A percentile compares a stretch with the other conserved stretches of the same genome.
Conservation (phyloP, 2,797 vertebrate species). For the Dromococcyx pavoninus region DNA sequence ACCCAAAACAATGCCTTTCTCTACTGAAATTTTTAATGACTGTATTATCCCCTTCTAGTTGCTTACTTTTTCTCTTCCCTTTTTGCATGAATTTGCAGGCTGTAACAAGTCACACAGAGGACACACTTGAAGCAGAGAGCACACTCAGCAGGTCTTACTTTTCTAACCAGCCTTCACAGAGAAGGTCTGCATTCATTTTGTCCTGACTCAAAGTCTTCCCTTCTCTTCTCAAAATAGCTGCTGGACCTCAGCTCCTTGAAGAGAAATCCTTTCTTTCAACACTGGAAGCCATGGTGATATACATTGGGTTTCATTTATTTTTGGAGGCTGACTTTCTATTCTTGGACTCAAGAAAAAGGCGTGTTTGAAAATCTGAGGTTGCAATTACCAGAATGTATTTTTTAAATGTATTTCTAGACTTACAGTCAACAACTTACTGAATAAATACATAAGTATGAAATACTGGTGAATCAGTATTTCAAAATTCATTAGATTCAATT, state of each 20-base stretch:
- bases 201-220: background rate
- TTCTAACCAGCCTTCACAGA: background rate
- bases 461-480: background rate
- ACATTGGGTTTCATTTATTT: background rate
- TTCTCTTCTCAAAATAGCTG: background rate
- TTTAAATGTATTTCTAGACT: constrained; percentile 8
- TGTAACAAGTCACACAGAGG: background rate
- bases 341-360: constrained; percentile 9
- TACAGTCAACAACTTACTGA: constrained; percentile 11
- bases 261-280: background rate
- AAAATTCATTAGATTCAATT: background rate
- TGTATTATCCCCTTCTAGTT: background rate
- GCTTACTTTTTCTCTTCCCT: background rate
- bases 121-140: background rate
- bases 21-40: background rate
- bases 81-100: background rate
- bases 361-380: background rate
- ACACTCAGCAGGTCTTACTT: background rate
- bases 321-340: constrained; percentile 11
- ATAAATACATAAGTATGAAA: constrained; percentile 35
- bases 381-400: background rate
- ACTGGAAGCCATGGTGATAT: background rate
- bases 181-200: background rate
- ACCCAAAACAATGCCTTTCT: background rate
- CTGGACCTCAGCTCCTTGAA: background rate